Conservation (phyloP, 2,797 vertebrate genomes). For the Enoplosus armatus region DNA sequence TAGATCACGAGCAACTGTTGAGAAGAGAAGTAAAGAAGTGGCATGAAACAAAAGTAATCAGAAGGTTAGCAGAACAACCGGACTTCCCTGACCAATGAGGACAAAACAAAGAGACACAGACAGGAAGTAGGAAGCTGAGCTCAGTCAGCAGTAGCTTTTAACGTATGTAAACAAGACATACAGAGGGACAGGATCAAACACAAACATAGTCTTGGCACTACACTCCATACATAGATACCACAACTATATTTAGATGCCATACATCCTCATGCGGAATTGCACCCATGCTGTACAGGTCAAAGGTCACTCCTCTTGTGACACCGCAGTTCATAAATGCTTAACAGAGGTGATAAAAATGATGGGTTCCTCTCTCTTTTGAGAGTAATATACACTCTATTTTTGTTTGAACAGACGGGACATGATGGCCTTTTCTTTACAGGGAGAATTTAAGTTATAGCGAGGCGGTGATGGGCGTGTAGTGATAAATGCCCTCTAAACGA, state of each 20-base stretch:
- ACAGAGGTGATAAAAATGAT: slow-evolving; percentile 20
- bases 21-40: slow-evolving; percentile 9
- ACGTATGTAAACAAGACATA: slow-evolving; percentile 10
- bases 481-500: not conserved
- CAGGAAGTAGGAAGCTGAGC: slow-evolving; percentile 9
- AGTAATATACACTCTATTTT: not conserved
- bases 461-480: slow-evolving; percentile 31
- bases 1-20: slow-evolving; percentile 70
- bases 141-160: slow-evolving; percentile 2
- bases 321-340: slow-evolving; percentile 6
- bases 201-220: not conserved
- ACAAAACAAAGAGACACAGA: slow-evolving; percentile 7
- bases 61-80: not conserved
- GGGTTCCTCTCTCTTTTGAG: not conserved
- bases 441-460: not conserved
- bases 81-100: not conserved
- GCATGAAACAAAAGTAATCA: not conserved
- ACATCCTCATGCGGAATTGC: slow-evolving; percentile 16
- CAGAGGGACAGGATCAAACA: slow-evolving; percentile 38
- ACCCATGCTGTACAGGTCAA: slow-evolving; percentile 29
- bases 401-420: not conserved
- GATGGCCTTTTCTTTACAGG: slow-evolving; percentile 18
- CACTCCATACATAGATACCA: slow-evolving; percentile 7
- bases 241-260: slow-evolving; percentile 47
- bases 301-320: slow-evolving; percentile 28